A percentile compares a stretch with the other conserved stretches of the same genome.
phyloP scores from a whole-genome alignment of 2,888 invertebrate species.

The Linnaemya vulpina region DNA sequence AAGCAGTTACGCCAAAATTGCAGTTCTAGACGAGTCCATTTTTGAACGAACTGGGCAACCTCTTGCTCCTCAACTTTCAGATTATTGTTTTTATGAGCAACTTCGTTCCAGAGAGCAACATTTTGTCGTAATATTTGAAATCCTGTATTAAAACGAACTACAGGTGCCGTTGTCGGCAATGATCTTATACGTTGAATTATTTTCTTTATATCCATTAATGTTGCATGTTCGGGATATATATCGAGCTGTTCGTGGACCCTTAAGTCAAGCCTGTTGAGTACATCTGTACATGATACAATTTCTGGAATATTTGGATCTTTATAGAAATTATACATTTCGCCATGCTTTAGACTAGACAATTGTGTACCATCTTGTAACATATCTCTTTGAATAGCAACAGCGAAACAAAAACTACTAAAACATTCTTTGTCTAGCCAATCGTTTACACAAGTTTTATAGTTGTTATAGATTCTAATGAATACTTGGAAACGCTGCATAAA shows the following conservation, averaged over 20 bases:
- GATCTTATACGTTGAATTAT: slow-evolving; percentile 86
- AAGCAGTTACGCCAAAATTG: slow-evolving; percentile 94
- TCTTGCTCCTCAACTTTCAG: slow-evolving; percentile 88
- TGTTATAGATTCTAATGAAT: slow-evolving; percentile 78
- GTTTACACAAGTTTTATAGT: slow-evolving; percentile 78
- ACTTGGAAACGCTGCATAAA: slow-evolving; percentile 79
- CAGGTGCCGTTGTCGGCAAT: slow-evolving; percentile 90
- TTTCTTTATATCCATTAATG: slow-evolving; percentile 87
- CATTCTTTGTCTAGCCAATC: slow-evolving; percentile 77
- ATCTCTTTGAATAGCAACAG: slow-evolving; percentile 80
- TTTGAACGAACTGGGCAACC: slow-evolving; percentile 91
- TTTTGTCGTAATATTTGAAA: slow-evolving; percentile 94
- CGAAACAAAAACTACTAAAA: slow-evolving; percentile 79
- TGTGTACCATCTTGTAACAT: slow-evolving; percentile 75
- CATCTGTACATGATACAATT: slow-evolving; percentile 88
- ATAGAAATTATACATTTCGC: slow-evolving; percentile 88
- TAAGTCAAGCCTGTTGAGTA: slow-evolving; percentile 87
- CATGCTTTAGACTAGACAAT: slow-evolving; percentile 3
- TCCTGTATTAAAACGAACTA: slow-evolving; percentile 94
- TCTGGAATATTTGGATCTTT: slow-evolving; percentile 91
- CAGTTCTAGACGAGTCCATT: slow-evolving; percentile 96
- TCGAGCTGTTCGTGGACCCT: slow-evolving; percentile 86
- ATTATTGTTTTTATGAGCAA: slow-evolving; percentile 93
- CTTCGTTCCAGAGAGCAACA: slow-evolving; percentile 95
- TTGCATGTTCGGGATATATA: slow-evolving; percentile 96